Percentiles rank a stretch among this genome's conserved stretches.
These are phyloP conservation scores for Phalanger gymnotis DNA, from an alignment of 2,797 vertebrate species.

Conservation along the genomic window DNA sequence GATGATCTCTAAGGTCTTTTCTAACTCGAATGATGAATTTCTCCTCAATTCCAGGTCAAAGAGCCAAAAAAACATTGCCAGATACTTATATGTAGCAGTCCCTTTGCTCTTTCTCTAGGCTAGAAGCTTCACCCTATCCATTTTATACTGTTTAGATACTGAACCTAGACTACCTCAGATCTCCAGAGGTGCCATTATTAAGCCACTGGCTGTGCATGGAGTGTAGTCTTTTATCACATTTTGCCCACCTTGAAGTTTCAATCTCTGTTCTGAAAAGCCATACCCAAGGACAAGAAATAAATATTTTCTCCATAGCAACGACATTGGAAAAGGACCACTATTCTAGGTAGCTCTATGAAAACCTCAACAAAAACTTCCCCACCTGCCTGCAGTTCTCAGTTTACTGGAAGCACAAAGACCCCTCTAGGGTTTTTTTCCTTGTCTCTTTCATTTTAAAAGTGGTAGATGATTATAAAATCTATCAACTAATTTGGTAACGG, in stretches of 20 bases:
- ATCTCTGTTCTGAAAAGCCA: background rate
- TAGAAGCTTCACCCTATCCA: too few species aligned
- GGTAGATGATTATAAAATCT: background rate
- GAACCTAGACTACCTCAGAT: background rate
- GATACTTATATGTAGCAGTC: too few species aligned
- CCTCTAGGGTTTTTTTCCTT: background rate
- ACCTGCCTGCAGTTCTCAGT: background rate
- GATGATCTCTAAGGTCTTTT: background rate
- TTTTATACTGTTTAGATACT: background rate
- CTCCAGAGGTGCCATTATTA: background rate
- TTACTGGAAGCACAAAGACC: background rate
- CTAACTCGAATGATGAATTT: background rate
- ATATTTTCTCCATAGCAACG: background rate
- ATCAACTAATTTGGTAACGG: background rate
- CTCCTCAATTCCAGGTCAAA: background rate
- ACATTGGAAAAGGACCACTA: background rate
- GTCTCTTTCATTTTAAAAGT: background rate
- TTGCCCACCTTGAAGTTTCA: background rate
- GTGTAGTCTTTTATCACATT: background rate
- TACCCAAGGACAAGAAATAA: background rate
- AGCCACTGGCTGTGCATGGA: too few species aligned
- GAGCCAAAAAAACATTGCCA: background rate
- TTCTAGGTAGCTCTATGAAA: background rate
- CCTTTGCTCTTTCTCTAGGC: background rate
- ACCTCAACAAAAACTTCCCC: background rate